Evolutionary conservation across 2,888 invertebrate species (phyloP).

Genomic region (Choreutis nemorana): DNA sequence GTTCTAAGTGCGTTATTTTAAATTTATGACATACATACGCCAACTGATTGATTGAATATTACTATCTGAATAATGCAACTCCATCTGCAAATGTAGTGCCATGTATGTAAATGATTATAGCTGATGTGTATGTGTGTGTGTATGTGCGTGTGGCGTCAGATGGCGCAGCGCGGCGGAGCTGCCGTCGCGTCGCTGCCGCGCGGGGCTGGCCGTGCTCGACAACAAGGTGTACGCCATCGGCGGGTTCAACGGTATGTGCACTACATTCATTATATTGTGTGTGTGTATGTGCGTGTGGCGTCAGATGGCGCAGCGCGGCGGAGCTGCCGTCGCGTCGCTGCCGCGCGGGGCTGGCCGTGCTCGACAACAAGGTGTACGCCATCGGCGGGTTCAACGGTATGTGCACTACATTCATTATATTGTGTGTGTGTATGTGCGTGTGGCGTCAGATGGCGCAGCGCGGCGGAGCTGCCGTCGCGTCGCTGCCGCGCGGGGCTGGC

Average conservation of each 20-base stretch:
- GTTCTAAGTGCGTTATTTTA: too few species aligned
- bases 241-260: slow-evolving; percentile 85
- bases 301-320: slow-evolving; percentile 85
- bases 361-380: slow-evolving; percentile 66
- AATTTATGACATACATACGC: too few species aligned
- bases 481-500: slow-evolving; percentile 83
- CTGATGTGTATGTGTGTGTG: too few species aligned
- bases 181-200: slow-evolving; percentile 83
- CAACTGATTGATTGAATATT: too few species aligned
- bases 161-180: slow-evolving; percentile 91
- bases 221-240: slow-evolving; percentile 74
- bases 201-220: slow-evolving; percentile 81
- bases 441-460: slow-evolving; percentile 78
- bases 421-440: too few species aligned
- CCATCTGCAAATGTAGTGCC: too few species aligned
- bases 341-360: slow-evolving; percentile 83
- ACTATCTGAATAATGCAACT: too few species aligned
- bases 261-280: too few species aligned
- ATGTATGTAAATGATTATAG: too few species aligned
- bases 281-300: slow-evolving; percentile 12
- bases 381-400: slow-evolving; percentile 91
- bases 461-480: slow-evolving; percentile 89
- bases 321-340: slow-evolving; percentile 88
- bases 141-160: slow-evolving; percentile 44
- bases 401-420: too few species aligned